phyloP scores from a whole-genome alignment of 2,888 invertebrate genomes.

The Gymnoscelis rufifasciata region DNA sequence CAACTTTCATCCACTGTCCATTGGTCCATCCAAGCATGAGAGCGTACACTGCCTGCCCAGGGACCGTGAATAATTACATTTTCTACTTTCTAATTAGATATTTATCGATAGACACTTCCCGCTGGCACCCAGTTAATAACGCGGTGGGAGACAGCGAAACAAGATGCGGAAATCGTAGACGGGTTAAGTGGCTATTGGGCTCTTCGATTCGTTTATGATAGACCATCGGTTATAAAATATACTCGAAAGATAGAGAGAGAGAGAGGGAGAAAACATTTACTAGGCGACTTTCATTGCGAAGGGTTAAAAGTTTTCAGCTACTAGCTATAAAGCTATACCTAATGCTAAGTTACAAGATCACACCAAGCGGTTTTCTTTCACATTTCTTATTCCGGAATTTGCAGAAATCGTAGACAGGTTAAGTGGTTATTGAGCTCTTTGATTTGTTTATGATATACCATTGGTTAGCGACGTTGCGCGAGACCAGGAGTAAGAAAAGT shows the following conservation, averaged over 20 bases:
- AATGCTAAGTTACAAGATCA: no score
- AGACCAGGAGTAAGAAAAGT: no score
- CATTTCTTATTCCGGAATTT: no score
- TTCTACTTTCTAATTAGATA: conserved; percentile 60
- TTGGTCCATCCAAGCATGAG: conserved; percentile 19
- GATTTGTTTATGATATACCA: no score
- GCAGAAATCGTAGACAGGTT: no score
- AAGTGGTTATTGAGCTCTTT: no score
- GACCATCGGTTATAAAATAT: not conserved
- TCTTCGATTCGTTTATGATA: conserved; percentile 13
- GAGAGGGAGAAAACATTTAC: no score
- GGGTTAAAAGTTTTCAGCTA: no score
- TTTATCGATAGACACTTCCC: conserved; percentile 35
- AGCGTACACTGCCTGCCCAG: conserved; percentile 23
- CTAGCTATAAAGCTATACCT: no score
- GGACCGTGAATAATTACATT: conserved; percentile 44
- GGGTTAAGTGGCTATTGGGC: conserved; percentile 10
- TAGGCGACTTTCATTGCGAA: no score
- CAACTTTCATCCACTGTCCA: conserved; percentile 11
- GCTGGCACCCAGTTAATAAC: conserved; percentile 35
- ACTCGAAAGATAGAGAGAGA: not conserved
- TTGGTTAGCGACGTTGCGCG: no score
- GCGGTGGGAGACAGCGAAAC: conserved; percentile 24
- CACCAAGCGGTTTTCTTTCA: no score
- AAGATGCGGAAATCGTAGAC: conserved; percentile 14